Evolutionary conservation across 1,140 invertebrate species (phyloP).

Genomic region (Aricia agestis): DNA sequence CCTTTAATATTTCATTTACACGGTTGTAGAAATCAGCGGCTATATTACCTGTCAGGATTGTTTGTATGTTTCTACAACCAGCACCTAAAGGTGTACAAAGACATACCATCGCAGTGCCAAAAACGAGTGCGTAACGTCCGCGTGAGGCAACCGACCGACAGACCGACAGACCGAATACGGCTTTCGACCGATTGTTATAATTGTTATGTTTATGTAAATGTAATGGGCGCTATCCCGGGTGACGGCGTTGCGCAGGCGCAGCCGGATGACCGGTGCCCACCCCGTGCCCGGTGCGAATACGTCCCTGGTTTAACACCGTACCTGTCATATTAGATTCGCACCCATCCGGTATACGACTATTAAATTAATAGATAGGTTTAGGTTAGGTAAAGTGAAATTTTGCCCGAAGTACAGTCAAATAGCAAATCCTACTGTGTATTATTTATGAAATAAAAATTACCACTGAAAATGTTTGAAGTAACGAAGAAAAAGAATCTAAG

Average conservation of each 20-base stretch:
- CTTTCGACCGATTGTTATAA: conserved; percentile 6
- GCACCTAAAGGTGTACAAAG: background rate
- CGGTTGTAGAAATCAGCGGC: too few relatives aligned
- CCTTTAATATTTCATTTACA: too few relatives aligned
- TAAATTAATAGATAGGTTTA: too few relatives aligned
- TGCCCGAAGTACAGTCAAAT: too few relatives aligned
- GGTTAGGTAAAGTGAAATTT: too few relatives aligned
- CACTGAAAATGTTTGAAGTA: too few relatives aligned
- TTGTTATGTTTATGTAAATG: conserved; percentile 10
- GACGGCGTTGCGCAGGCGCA: background rate
- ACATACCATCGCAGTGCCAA: background rate
- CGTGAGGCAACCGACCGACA: background rate
- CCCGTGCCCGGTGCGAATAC: background rate
- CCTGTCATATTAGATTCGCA: too few relatives aligned
- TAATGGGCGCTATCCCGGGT: conserved; percentile 2
- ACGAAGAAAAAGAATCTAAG: too few relatives aligned
- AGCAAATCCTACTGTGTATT: too few relatives aligned
- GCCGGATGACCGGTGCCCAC: background rate
- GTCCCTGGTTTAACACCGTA: background rate
- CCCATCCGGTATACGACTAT: too few relatives aligned
- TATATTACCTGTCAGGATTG: too few relatives aligned
- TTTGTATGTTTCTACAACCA: background rate
- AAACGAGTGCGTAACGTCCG: conserved; percentile 4
- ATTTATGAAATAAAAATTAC: too few relatives aligned
- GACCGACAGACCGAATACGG: background rate